These are phyloP conservation scores for Muscidifurax raptorellus DNA, from an alignment of 1,140 invertebrate species.

Conservation along the genomic window DNA sequence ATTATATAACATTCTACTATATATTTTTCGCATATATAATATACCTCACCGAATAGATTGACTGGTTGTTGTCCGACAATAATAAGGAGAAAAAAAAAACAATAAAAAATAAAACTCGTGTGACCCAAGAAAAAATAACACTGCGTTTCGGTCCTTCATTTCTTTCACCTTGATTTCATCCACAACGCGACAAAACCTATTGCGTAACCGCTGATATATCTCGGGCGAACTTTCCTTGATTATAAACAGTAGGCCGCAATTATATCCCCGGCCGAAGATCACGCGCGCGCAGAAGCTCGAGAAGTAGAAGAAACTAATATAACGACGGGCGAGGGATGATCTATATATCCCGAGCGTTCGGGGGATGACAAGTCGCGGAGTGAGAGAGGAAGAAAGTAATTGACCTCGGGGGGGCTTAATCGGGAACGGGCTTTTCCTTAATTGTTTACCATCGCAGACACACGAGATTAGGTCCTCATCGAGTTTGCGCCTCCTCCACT, in stretches of 20 bases:
- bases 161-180: not conserved
- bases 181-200: not conserved
- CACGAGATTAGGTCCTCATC: slow-evolving; percentile 30
- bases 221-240: not conserved
- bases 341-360: not conserved
- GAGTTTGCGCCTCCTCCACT: slow-evolving; percentile 13
- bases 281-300: not conserved
- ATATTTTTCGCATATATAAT: slow-evolving; percentile 43
- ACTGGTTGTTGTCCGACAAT: slow-evolving; percentile 65
- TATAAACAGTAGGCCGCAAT: not conserved
- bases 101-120: slow-evolving; percentile 62
- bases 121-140: slow-evolving; percentile 53
- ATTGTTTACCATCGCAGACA: slow-evolving; percentile 34
- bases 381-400: slow-evolving; percentile 7
- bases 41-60: slow-evolving; percentile 46
- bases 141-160: slow-evolving; percentile 14
- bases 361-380: not conserved
- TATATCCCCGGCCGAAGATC: not conserved
- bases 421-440: slow-evolving; percentile 30
- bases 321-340: not conserved
- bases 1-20: not conserved
- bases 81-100: slow-evolving; percentile 42
- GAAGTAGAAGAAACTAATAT: not conserved
- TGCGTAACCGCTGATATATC: not conserved
- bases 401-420: slow-evolving; percentile 1